A percentile compares a stretch with the other conserved stretches of the same genome.
Conservation (phyloP, 1,140 invertebrate genomes). For the Dinoponera quadriceps region DNA sequence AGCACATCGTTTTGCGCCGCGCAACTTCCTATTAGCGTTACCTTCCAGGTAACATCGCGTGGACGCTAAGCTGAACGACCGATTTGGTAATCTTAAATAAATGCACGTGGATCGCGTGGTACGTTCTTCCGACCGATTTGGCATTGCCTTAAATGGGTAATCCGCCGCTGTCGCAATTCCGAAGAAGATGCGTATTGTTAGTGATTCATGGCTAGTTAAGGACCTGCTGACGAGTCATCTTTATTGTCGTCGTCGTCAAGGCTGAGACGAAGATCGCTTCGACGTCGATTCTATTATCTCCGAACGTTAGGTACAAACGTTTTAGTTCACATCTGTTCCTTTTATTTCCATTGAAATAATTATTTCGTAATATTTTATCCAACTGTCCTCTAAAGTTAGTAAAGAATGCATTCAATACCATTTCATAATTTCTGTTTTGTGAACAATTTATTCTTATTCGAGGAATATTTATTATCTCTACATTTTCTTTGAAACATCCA, state of each 20-base stretch:
- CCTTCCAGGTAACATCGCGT: not conserved
- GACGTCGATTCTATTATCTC: slow-evolving; percentile 55
- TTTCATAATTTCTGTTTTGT: no score
- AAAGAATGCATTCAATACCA: no score
- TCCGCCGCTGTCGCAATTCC: slow-evolving; percentile 47
- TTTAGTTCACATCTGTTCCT: slow-evolving; percentile 8
- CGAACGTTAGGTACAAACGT: slow-evolving; percentile 3
- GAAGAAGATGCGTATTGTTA: slow-evolving; percentile 69
- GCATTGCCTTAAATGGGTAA: slow-evolving; percentile 63
- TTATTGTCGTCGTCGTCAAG: slow-evolving; percentile 75
- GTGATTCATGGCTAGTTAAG: slow-evolving; percentile 71
- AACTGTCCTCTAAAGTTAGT: no score
- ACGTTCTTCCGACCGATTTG: slow-evolving; percentile 47
- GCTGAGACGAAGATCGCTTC: slow-evolving; percentile 41
- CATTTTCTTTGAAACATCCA: slow-evolving; percentile 3
- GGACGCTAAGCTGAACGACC: slow-evolving; percentile 7
- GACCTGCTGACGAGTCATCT: slow-evolving; percentile 73
- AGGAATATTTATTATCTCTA: not conserved
- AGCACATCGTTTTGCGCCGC: slow-evolving; percentile 19
- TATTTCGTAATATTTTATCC: slow-evolving; percentile 1
- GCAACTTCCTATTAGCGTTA: slow-evolving; percentile 9
- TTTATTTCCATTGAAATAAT: slow-evolving; percentile 28
- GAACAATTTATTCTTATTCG: slow-evolving; percentile 1
- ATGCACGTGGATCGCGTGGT: slow-evolving; percentile 3
- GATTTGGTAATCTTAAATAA: slow-evolving; percentile 14